Conservation (phyloP, 2,888 invertebrate species). For the Dermolepida albohirtum region DNA sequence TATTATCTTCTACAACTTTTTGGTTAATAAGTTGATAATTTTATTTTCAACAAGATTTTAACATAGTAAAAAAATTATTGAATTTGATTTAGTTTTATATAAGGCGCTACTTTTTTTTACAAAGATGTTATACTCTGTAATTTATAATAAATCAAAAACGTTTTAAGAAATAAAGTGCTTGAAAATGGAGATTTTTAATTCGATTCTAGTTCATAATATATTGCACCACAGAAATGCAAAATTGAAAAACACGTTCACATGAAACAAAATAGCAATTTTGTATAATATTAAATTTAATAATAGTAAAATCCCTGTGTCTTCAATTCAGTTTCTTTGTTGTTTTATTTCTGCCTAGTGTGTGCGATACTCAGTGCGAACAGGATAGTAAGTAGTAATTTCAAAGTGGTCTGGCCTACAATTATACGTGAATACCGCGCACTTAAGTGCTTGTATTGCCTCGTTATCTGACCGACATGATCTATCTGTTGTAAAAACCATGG, state of each 20-base stretch:
- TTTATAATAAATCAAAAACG: too few species aligned
- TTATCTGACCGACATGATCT: conserved; percentile 50
- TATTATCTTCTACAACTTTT: too few species aligned
- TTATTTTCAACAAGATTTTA: too few species aligned
- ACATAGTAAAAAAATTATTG: too few species aligned
- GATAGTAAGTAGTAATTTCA: conserved; percentile 57
- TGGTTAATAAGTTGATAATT: too few species aligned
- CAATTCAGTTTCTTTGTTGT: conserved; percentile 15
- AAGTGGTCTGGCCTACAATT: conserved; percentile 58
- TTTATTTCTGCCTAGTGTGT: conserved; percentile 38
- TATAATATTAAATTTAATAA: conserved; percentile 33
- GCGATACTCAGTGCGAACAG: conserved; percentile 52
- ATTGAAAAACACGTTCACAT: not conserved
- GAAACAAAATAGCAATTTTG: conserved; percentile 32
- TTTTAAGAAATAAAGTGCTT: too few species aligned
- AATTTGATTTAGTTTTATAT: too few species aligned
- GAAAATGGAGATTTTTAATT: not conserved
- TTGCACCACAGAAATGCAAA: not conserved
- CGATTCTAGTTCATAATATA: not conserved
- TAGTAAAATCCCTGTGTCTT: conserved; percentile 25
- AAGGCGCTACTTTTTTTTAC: too few species aligned
- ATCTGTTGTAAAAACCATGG: conserved; percentile 18
- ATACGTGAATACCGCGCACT: conserved; percentile 57
- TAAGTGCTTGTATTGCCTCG: conserved; percentile 53
- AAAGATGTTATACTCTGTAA: too few species aligned